phyloP scores from a whole-genome alignment of 1,140 invertebrate genomes.

The Oppia nitens region DNA sequence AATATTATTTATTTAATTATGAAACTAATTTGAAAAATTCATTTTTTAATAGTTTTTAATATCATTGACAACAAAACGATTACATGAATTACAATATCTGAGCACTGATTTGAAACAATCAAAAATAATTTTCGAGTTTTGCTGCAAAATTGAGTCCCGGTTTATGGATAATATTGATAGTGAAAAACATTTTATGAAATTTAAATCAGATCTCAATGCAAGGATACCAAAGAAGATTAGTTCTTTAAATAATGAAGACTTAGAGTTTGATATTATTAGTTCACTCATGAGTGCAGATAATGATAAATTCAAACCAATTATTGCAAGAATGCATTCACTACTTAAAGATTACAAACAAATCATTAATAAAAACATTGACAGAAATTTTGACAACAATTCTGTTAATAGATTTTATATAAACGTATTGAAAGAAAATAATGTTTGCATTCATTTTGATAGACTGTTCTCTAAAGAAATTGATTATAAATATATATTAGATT shows the following conservation, averaged over 20 bases:
- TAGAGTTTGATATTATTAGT: neutral
- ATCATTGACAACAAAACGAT: neutral
- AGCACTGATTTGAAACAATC: too few relatives aligned
- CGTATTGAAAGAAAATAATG: neutral
- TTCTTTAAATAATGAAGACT: neutral
- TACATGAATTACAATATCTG: too few relatives aligned
- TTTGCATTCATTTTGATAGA: neutral
- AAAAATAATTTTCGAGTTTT: too few relatives aligned
- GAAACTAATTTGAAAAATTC: neutral
- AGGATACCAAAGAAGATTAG: neutral
- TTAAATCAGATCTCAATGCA: neutral
- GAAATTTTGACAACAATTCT: neutral
- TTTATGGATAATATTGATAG: neutral
- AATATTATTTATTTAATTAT: neutral
- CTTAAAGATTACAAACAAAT: neutral
- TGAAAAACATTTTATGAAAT: neutral
- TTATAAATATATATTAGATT: neutral
- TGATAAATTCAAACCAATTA: neutral
- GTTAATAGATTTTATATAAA: neutral
- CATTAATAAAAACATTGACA: neutral
- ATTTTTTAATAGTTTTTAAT: neutral
- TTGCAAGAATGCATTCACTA: neutral
- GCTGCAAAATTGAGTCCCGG: neutral
- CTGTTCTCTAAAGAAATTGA: neutral
- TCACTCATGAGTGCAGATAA: neutral